Evolutionary conservation across 2,797 vertebrate species (phyloP).

Genomic region (Lagorchestes hirsutus): DNA sequence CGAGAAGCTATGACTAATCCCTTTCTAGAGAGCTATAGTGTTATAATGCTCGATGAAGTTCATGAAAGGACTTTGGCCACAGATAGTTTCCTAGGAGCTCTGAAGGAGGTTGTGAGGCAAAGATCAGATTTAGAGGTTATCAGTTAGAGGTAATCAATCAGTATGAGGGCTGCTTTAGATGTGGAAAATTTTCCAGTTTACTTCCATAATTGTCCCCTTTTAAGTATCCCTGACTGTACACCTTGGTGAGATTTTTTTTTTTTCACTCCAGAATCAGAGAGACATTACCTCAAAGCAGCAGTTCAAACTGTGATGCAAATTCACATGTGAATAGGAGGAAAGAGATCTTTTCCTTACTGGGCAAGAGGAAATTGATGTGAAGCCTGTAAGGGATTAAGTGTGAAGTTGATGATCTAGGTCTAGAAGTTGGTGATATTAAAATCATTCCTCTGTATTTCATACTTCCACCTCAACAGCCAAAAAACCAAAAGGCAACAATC

Average conservation of each 20-base stretch:
- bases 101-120: conserved; percentile 96
- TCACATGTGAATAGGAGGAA: conserved; percentile 94
- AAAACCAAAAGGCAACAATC: conserved; percentile 94
- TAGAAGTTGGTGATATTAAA: conserved; percentile 99
- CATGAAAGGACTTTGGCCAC: conserved; percentile 97
- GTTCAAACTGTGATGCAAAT: conserved; percentile 97
- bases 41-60: conserved; percentile 96
- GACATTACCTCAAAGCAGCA: conserved; percentile 97
- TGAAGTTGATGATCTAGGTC: conserved; percentile 97
- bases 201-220: conserved; percentile 94
- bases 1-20: conserved; percentile 98
- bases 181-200: conserved; percentile 98
- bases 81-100: conserved; percentile 96
- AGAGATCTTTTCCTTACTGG: conserved; percentile 95
- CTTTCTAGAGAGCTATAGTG: conserved; percentile 94
- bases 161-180: conserved; percentile 95
- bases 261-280: conserved; percentile 96
- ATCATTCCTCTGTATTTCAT: conserved; percentile 99
- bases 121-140: conserved; percentile 97
- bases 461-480: conserved; percentile 96
- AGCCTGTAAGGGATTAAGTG: conserved; percentile 98
- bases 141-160: conserved; percentile 49
- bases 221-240: conserved; percentile 89
- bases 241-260: conserved; percentile 94
- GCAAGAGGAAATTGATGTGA: conserved; percentile 98